These are phyloP conservation scores for Dendrolimus houi DNA, from an alignment of 2,888 invertebrate genomes.

Conservation along the genomic window DNA sequence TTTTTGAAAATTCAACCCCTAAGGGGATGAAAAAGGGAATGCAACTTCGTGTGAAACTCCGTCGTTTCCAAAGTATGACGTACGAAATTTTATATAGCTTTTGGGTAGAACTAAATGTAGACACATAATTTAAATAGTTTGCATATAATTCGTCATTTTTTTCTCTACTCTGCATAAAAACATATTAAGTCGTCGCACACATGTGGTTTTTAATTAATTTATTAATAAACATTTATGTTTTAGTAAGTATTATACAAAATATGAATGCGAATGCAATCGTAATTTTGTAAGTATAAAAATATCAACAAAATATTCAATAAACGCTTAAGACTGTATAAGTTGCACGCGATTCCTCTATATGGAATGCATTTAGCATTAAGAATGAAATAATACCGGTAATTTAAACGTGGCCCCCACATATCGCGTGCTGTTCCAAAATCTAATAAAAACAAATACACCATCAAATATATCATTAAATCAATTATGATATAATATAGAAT, in stretches of 20 bases:
- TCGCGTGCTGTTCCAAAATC: slow-evolving; percentile 51
- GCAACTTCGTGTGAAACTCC: too few species aligned
- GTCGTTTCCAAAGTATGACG: too few species aligned
- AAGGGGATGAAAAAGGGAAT: too few species aligned
- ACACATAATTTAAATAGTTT: too few species aligned
- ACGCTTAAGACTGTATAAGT: slow-evolving; percentile 15
- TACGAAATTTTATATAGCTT: too few species aligned
- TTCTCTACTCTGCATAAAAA: not conserved
- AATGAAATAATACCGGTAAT: slow-evolving; percentile 60
- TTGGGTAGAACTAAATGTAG: too few species aligned
- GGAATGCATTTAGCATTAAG: slow-evolving; percentile 67
- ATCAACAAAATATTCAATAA: not conserved
- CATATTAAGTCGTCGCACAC: not conserved
- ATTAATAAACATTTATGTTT: not conserved
- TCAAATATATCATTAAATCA: not conserved
- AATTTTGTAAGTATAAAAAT: not conserved
- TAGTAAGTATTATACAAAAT: too few species aligned
- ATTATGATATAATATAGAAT: not conserved
- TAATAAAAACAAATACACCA: slow-evolving; percentile 21
- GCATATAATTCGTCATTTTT: too few species aligned
- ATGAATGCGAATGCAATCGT: too few species aligned
- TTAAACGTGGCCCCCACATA: slow-evolving; percentile 47
- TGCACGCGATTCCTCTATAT: slow-evolving; percentile 57
- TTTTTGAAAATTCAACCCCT: too few species aligned
- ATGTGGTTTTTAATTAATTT: not conserved